Evolutionary conservation across 2,888 invertebrate genomes (phyloP).

Genomic region (Nomada fabriciana): DNA sequence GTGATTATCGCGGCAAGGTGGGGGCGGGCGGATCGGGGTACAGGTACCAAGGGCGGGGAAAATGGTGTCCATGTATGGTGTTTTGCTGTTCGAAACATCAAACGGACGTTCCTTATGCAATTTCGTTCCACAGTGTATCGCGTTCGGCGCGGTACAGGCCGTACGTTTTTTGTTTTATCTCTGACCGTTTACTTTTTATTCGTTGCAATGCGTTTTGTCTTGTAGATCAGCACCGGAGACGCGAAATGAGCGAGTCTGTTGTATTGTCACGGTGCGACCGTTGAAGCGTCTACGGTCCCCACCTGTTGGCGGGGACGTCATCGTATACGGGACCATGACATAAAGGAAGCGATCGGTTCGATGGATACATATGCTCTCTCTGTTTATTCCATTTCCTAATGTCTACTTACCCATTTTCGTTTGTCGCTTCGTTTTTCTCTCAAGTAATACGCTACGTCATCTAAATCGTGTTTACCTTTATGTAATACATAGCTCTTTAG

Average conservation of each 20-base stretch:
- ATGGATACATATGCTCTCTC: too few relatives aligned
- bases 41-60: constrained; percentile 11
- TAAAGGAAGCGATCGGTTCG: constrained; percentile 34
- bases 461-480: constrained; percentile 47
- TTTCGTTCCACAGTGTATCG: background rate
- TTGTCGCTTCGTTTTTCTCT: constrained; percentile 27
- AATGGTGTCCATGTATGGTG: constrained; percentile 13
- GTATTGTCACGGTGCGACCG: background rate
- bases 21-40: background rate
- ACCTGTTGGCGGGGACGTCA: constrained; percentile 1
- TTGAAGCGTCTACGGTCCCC: constrained; percentile 13
- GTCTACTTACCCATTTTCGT: constrained; percentile 3
- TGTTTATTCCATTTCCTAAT: constrained; percentile 3
- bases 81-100: constrained; percentile 29
- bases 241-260: constrained; percentile 1
- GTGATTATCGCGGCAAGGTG: background rate
- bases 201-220: constrained; percentile 11
- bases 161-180: background rate
- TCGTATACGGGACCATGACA: background rate
- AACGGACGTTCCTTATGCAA: constrained; percentile 30
- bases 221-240: constrained; percentile 24
- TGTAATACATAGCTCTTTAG: constrained; percentile 19
- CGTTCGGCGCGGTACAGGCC: constrained; percentile 7
- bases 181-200: background rate
- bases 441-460: constrained; percentile 59